Base-by-base conservation (phyloP, 1,140 invertebrate species). In the Conus ventricosus region DNA sequence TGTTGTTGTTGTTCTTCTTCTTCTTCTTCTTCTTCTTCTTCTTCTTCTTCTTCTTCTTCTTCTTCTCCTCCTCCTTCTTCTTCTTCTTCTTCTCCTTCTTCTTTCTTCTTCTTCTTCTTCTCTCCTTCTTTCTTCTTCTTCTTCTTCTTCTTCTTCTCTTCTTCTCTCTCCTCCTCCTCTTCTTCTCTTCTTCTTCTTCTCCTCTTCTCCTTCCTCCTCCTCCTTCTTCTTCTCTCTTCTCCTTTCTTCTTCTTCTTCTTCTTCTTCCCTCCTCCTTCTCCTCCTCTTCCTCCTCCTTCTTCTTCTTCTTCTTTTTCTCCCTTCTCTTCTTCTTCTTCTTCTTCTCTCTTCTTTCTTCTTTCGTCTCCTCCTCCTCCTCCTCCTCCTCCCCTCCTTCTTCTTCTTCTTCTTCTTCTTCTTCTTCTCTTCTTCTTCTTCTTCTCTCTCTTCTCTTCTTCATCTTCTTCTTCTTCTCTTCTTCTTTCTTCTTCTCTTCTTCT, bases 61-160 rank as follows among this genome's bases (percentile, higher is more conserved):
- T n/a, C n/a, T 81, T 13, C 13, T 13, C n/a, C 51, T 53, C 51
- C 23, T 13, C 23, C 78, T 53, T n/a, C 13, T n/a, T 81, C 78
- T 53, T n/a, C 23, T n/a, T 53, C 78, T 27, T 13, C 23, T n/a
- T 53, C 78, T 25, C 78, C 23, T n/a, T 53, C 51, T 53, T n/a
- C 23, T n/a, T 81, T n/a, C n/a, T 13, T 53, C n/a, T 81, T n/a
- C n/a, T n/a, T 81, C 78, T 81, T n/a, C n/a, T 13, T 81, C 78
- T 81, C 78, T 53, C 51, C 23, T 13, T 53, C 78, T 53, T n/a
- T 53, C 78, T 27, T n/a, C 23, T n/a, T 53, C 78, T 81, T n/a
- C 23, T n/a, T 81, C 78, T 81, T 27, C n/a, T 81, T n/a, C 51
- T n/a, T 8, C 23, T n/a, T 53, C 10, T 81, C 78, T 81, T 8